Percentiles rank a stretch among this genome's conserved stretches.
These are phyloP conservation scores for Diabrotica virgifera DNA, from an alignment of 1,140 invertebrate genomes.

Conservation along the genomic window DNA sequence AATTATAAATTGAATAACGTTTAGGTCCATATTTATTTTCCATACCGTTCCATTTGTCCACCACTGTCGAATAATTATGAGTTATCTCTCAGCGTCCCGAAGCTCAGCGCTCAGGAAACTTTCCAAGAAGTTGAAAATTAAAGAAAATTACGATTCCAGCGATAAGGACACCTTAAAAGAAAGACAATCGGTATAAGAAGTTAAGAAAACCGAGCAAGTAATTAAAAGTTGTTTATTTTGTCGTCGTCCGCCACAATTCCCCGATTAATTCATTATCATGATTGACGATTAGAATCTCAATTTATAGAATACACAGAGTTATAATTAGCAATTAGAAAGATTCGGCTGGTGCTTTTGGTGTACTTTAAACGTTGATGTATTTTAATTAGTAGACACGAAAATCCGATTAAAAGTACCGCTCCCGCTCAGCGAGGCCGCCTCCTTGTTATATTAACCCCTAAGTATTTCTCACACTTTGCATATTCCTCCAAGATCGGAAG, in stretches of 20 bases:
- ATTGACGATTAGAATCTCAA: slow-evolving; percentile 49
- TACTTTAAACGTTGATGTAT: slow-evolving; percentile 41
- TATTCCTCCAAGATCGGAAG: slow-evolving; percentile 36
- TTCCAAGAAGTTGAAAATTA: slow-evolving; percentile 6
- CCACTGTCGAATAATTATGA: slow-evolving; percentile 17
- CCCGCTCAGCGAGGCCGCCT: slow-evolving; percentile 15
- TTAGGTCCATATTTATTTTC: slow-evolving; percentile 13
- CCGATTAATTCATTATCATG: slow-evolving; percentile 49
- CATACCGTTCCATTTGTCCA: slow-evolving; percentile 17
- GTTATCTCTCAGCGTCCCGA: slow-evolving; percentile 14
- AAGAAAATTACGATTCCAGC: slow-evolving; percentile 20
- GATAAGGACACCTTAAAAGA: slow-evolving; percentile 24
- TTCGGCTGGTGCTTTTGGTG: slow-evolving; percentile 35
- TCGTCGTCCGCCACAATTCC: slow-evolving; percentile 34
- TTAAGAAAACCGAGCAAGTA: slow-evolving; percentile 40
- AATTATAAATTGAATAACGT: slow-evolving; percentile 15
- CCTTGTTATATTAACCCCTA: slow-evolving; percentile 43
- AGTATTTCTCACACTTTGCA: slow-evolving; percentile 42
- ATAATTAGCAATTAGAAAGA: slow-evolving; percentile 48
- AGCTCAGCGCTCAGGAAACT: slow-evolving; percentile 9
- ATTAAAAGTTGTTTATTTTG: slow-evolving; percentile 45
- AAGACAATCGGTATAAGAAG: slow-evolving; percentile 34
- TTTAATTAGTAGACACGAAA: slow-evolving; percentile 46
- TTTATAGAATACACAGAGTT: slow-evolving; percentile 50
- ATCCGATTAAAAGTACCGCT: slow-evolving; percentile 45